Evolutionary conservation across 2,113 vertebrate genomes (phyloP).

Genomic region (Ramphastos sulfuratus): DNA sequence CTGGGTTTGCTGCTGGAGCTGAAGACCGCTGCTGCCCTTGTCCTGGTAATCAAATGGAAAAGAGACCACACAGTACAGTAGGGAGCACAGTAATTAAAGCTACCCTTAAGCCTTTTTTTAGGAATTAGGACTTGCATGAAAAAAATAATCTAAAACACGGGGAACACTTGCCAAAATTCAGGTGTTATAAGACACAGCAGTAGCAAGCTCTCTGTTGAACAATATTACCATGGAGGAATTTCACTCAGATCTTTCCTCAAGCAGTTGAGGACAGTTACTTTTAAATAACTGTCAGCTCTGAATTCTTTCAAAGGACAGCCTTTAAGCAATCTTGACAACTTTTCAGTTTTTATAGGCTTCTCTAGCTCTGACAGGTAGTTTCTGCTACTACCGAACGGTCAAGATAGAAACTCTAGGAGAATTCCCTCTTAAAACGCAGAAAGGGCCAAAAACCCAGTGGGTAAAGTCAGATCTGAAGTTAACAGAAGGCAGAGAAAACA

Average conservation of each 20-base stretch:
- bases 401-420: constrained; percentile 17
- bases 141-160: background rate
- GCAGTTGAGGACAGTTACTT: too few relatives aligned
- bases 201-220: background rate
- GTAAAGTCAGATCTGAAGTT: constrained; percentile 19
- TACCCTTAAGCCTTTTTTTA: background rate
- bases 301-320: background rate
- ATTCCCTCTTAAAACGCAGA: background rate
- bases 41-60: constrained; percentile 57
- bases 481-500: background rate
- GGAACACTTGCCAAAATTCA: background rate
- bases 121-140: background rate
- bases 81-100: constrained; percentile 22
- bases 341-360: constrained; percentile 26
- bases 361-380: constrained; percentile 49
- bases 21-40: constrained; percentile 62
- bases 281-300: too few relatives aligned
- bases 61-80: background rate
- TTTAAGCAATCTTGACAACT: constrained; percentile 54
- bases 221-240: background rate
- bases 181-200: background rate
- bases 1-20: constrained; percentile 38
- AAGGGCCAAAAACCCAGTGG: background rate
- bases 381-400: constrained; percentile 12
- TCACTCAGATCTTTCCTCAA: constrained; percentile 43